Percentiles rank a stretch among this genome's conserved stretches.
Conservation (phyloP, 2,113 vertebrate species). For the Gorilla gorilla region DNA sequence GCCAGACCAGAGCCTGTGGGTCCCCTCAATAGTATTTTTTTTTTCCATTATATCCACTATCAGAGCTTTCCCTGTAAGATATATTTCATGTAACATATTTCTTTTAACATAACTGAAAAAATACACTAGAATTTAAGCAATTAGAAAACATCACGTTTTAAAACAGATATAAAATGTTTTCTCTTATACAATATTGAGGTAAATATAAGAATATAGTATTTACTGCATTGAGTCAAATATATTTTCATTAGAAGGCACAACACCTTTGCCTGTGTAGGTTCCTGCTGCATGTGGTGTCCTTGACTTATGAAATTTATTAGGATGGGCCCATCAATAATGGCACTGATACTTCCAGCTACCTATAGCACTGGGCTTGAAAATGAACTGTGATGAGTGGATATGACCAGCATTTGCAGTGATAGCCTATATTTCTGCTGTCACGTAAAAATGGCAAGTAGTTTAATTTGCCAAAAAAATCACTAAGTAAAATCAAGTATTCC, state of each 20-base stretch:
- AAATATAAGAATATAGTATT: background rate
- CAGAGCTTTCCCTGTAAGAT: background rate
- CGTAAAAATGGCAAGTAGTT: constrained; percentile 18
- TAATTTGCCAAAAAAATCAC: background rate
- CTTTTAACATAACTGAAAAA: constrained; percentile 1
- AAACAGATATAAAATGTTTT: background rate
- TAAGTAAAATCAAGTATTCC: background rate
- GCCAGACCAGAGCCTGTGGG: background rate
- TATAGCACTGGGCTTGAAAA: background rate
- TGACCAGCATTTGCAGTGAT: background rate
- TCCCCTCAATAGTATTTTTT: background rate
- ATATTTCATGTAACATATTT: background rate
- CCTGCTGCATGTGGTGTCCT: constrained; percentile 26
- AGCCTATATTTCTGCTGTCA: constrained; percentile 50
- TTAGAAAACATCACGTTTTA: background rate
- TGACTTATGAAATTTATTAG: constrained; percentile 48
- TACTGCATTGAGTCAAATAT: background rate
- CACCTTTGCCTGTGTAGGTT: background rate
- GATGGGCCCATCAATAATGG: constrained; percentile 45
- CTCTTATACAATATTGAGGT: background rate
- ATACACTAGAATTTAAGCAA: background rate
- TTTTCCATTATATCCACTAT: background rate
- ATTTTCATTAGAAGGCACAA: constrained; percentile 15
- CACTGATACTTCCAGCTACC: background rate
- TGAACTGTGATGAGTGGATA: constrained; percentile 39